phyloP scores from a whole-genome alignment of 2,888 invertebrate species.

The Hyles lineata region DNA sequence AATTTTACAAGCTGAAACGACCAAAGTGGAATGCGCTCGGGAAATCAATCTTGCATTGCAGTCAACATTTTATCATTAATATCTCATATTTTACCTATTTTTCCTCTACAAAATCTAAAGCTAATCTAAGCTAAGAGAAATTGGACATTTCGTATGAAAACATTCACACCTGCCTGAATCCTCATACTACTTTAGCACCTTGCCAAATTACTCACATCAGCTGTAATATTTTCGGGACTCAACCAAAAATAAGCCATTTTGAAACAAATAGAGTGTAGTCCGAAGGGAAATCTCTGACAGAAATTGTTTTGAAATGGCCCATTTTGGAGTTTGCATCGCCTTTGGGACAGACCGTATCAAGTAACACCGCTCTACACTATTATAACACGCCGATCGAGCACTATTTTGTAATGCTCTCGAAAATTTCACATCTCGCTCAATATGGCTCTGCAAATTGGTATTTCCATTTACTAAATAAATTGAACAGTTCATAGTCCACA shows the following conservation, averaged over 20 bases:
- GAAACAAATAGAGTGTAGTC: constrained; percentile 37
- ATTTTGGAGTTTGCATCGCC: constrained; percentile 65
- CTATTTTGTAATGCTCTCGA: neutral
- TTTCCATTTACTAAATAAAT: neutral
- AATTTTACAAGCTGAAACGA: no score
- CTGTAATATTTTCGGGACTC: neutral
- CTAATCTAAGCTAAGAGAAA: no score
- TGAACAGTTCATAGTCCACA: no score
- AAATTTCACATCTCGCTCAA: neutral
- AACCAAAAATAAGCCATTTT: constrained; percentile 44
- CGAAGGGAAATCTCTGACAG: constrained; percentile 74
- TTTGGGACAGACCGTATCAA: constrained; percentile 46
- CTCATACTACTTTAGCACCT: neutral
- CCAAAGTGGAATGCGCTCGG: no score
- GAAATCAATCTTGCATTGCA: no score
- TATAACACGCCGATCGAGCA: constrained; percentile 7
- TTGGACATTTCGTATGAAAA: no score
- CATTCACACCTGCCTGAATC: no score
- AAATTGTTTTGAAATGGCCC: constrained; percentile 78
- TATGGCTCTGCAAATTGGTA: neutral
- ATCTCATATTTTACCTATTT: no score
- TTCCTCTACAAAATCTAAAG: no score
- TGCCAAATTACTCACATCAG: neutral
- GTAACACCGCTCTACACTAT: constrained; percentile 34
- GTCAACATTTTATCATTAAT: no score